Base-by-base conservation (phyloP, 2,888 invertebrate genomes). In the Leptura quadrifasciata region DNA sequence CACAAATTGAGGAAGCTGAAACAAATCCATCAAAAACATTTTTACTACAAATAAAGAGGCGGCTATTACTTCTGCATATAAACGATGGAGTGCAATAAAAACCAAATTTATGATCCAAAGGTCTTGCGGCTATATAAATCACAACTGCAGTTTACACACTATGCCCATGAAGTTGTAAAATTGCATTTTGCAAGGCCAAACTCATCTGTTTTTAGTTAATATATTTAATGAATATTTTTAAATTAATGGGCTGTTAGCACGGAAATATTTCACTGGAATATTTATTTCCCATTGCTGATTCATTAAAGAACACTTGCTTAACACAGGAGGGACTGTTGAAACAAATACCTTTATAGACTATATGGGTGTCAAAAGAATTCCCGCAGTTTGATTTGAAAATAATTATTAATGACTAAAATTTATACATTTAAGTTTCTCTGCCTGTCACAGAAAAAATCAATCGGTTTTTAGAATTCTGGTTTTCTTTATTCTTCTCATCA, bases 61-160 rank as follows among this genome's bases (percentile, higher is more conserved):
- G n/a, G 47, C 47, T 65, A 65, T 52, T 21, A 47, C 47, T 52
- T 65, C 15, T 52, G 24, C 54, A 27, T 5, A 73, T 57, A 69
- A 63, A 69, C 47, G 57, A 76, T 68, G 63, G 52, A 64, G 63
- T 60, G 61, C 21, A 72, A 72, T 61, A 72, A 68, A 72, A 76
- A 76, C 39, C 47, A 35, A 71, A 76, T 76, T 76, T 76, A 76
- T 67, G 31, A 27, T 68, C 31, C 27, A 55, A 61, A 69, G 72
- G 76, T 76, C 61, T 68, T 64, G 54, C 35, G 72, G 27, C 72
- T 54, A 17, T 55, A 72, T 76, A 68, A 76, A 72, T 72, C 72
- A 68, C 18, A 35, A 60, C 54, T 74, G 60, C 58, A 58, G 64
- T 47, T 39, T 47, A n/a, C 54, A 27, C 27, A 52, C 70, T 54